A percentile compares a stretch with the other conserved stretches of the same genome.
Evolutionary conservation across 2,113 vertebrate species (phyloP).

Genomic region (Paedocypris sp.): DNA sequence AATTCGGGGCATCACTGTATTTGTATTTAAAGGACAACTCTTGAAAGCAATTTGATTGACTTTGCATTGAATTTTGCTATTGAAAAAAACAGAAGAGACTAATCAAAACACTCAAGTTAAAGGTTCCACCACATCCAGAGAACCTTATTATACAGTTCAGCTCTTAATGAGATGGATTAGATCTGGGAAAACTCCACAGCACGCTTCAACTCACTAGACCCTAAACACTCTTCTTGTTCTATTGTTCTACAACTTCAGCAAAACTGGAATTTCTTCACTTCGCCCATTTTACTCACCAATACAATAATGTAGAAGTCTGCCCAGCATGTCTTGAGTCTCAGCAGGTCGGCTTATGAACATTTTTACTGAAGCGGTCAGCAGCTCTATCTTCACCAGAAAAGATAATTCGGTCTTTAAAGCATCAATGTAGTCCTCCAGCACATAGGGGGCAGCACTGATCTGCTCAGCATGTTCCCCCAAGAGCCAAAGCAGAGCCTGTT

Average conservation of each 20-base stretch:
- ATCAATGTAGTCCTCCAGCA: conserved; percentile 82
- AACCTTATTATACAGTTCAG: too few species aligned
- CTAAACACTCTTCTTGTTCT: not conserved
- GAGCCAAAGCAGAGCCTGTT: conserved; percentile 86
- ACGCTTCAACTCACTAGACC: too few species aligned
- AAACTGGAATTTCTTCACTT: too few species aligned
- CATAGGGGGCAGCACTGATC: conserved; percentile 75
- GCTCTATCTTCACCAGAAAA: conserved; percentile 77
- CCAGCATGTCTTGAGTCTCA: conserved; percentile 85
- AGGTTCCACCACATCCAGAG: too few species aligned
- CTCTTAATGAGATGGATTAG: too few species aligned
- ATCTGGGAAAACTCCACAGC: too few species aligned
- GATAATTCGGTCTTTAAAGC: conserved; percentile 67
- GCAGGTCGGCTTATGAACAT: conserved; percentile 82
- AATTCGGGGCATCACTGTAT: too few species aligned
- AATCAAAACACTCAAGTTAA: too few species aligned
- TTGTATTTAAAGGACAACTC: too few species aligned
- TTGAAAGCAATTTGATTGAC: too few species aligned
- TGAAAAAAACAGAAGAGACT: too few species aligned
- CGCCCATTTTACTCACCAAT: conserved; percentile 60
- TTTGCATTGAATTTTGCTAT: too few species aligned
- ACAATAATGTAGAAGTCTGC: conserved; percentile 76
- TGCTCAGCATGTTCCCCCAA: conserved; percentile 75
- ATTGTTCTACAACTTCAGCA: not conserved
- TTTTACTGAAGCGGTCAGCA: conserved; percentile 73